Evolutionary conservation across 2,797 vertebrate species (phyloP), one percentile per base, ranked within the genome.

Genomic region (Centropyge bicolor): DNA sequence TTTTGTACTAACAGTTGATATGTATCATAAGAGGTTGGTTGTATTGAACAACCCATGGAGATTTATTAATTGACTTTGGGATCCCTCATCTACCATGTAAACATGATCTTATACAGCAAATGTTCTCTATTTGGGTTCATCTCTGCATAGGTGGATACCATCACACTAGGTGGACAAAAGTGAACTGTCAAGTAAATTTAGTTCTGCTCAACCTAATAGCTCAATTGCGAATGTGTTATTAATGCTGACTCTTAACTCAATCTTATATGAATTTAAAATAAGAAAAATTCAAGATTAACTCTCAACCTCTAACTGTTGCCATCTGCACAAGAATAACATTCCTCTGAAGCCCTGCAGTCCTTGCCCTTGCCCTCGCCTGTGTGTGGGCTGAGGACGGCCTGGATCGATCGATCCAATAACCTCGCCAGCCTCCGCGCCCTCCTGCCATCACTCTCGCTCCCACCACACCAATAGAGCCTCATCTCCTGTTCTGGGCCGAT

Each of bases 401-500:
- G 41, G 54, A 88, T 89, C 60, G 72, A 94, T 94, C 76, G 45
- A 84, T 90, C 70, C 80, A 19, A 66, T 81, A 79, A 80, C 75
- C 81, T 90, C 75, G 3, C 77, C 82, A 59, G 55, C 70, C 73
- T 74, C 61, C 59, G 41, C 36, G 22, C 80, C 64, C 0, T 78
- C 80, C 77, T 79, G 63, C 72, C 84, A 80, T 85, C 81, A 27
- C 83, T 49, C 79, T 74, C 64, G 2, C 74, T 81, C 61, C 43
- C 67, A 55, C 54, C 73, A 35, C 78, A 38, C 95, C 95, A 96
- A 95, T 95, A 77, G 84, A 70, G 87, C 63, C 49, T 5, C 43
- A 31, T 93, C 94, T 94, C 88, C 93, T 90, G 91, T 89, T 94
- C 91, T 96, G 95, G 93, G 94, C 93, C 91, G 93, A 96, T 95